phyloP scores from a whole-genome alignment of 2,888 invertebrate species.

The Oconnorella tubifera region DNA sequence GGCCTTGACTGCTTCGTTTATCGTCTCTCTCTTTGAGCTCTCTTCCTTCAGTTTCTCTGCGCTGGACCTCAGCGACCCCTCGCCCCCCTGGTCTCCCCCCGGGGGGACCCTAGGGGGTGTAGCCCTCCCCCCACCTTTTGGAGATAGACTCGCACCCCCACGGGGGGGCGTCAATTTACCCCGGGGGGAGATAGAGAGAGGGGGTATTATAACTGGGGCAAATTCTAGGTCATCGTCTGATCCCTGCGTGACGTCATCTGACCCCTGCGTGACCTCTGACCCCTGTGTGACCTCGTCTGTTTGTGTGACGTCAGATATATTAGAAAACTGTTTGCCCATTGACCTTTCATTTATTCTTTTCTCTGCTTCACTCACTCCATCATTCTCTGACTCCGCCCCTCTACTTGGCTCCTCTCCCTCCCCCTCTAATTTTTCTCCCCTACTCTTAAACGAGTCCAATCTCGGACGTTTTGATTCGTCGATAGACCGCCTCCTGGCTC shows the following conservation, averaged over 20 bases:
- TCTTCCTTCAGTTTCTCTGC: slow-evolving; percentile 26
- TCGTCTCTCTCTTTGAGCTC: slow-evolving; percentile 15
- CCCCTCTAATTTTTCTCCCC: not conserved
- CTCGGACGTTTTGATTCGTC: not conserved
- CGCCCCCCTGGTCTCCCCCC: not conserved
- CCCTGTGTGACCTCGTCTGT: not conserved
- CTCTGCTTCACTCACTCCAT: not conserved
- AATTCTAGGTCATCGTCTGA: not conserved
- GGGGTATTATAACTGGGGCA: not conserved
- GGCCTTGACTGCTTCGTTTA: slow-evolving; percentile 15
- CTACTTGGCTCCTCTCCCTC: no score
- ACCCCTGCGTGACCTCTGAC: not conserved
- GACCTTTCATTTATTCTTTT: not conserved
- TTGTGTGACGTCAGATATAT: not conserved
- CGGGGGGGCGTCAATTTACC: no score
- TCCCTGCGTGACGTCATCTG: not conserved
- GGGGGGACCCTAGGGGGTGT: no score
- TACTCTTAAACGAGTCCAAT: not conserved
- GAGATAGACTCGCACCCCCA: no score
- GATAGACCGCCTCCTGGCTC: not conserved
- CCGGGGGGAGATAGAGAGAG: not conserved
- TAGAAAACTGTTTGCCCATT: not conserved
- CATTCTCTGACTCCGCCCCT: not conserved
- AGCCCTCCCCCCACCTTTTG: no score
- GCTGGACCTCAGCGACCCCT: not conserved